Evolutionary conservation across 1,140 invertebrate genomes (phyloP).

Genomic region (Bombus impatiens): DNA sequence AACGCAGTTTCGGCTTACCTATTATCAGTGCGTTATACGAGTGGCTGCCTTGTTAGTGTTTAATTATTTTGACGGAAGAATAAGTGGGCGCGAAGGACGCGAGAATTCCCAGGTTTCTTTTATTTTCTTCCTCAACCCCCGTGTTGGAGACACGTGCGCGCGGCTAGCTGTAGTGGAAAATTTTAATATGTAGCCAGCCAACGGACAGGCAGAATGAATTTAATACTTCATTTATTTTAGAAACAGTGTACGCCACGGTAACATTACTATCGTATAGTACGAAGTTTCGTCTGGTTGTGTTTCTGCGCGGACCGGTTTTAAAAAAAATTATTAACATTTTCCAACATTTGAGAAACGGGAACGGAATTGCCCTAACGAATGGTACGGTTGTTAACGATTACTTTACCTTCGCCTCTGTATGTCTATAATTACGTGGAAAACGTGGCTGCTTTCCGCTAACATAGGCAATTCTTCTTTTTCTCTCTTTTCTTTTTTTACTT

Average conservation of each 20-base stretch:
- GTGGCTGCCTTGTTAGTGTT: slow-evolving; percentile 44
- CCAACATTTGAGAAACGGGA: slow-evolving; percentile 9
- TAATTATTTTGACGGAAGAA: slow-evolving; percentile 62
- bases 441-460: neutral
- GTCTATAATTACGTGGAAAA: slow-evolving; percentile 24
- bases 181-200: slow-evolving; percentile 57
- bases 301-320: neutral
- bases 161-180: slow-evolving; percentile 13
- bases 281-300: neutral
- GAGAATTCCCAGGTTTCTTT: slow-evolving; percentile 4
- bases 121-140: neutral
- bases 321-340: slow-evolving; percentile 34
- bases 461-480: neutral
- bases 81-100: slow-evolving; percentile 44
- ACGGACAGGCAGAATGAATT: slow-evolving; percentile 56
- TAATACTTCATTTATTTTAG: slow-evolving; percentile 58
- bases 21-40: slow-evolving; percentile 29
- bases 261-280: slow-evolving; percentile 7
- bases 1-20: slow-evolving; percentile 12
- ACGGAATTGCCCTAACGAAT: slow-evolving; percentile 33
- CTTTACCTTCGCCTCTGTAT: slow-evolving; percentile 18
- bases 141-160: neutral
- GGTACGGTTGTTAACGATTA: slow-evolving; percentile 32
- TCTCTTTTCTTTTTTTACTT: neutral
- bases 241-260: slow-evolving; percentile 12